Conservation (phyloP, 2,113 vertebrate genomes). For the Gobius niger region DNA sequence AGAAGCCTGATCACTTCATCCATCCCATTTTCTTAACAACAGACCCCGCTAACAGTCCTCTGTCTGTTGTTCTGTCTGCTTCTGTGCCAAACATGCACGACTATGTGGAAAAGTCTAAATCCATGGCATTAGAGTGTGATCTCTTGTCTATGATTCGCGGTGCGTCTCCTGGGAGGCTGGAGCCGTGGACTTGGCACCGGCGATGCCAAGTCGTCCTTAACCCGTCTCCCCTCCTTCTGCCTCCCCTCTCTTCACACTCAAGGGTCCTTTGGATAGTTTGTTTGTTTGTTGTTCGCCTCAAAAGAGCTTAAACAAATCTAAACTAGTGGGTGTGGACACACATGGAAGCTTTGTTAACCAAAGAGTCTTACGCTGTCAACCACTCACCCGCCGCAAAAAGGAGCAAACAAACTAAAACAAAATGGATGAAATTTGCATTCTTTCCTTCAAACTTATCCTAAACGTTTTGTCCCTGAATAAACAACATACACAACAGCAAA, state of each 20-base stretch:
- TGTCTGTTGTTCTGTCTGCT: too few species aligned
- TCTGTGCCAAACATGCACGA: too few species aligned
- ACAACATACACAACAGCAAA: too few species aligned
- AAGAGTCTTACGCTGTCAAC: background rate
- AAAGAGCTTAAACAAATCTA: conserved; percentile 47
- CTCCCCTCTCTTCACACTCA: conserved; percentile 30
- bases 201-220: conserved; percentile 56
- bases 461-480: too few species aligned
- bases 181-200: conserved; percentile 60
- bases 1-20: too few species aligned
- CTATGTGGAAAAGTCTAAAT: conserved; percentile 32
- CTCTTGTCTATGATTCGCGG: conserved; percentile 80
- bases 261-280: conserved; percentile 22
- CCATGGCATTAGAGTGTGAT: conserved; percentile 77
- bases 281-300: conserved; percentile 49
- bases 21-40: too few species aligned
- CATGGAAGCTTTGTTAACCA: background rate
- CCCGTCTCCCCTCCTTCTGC: background rate
- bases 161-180: conserved; percentile 67
- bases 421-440: background rate
- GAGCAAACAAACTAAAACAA: background rate
- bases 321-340: conserved; percentile 56
- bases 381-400: background rate
- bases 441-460: background rate
- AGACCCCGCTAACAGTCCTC: too few species aligned